phyloP scores from a whole-genome alignment of 2,113 vertebrate species.

The Sclerurus mexicanus region DNA sequence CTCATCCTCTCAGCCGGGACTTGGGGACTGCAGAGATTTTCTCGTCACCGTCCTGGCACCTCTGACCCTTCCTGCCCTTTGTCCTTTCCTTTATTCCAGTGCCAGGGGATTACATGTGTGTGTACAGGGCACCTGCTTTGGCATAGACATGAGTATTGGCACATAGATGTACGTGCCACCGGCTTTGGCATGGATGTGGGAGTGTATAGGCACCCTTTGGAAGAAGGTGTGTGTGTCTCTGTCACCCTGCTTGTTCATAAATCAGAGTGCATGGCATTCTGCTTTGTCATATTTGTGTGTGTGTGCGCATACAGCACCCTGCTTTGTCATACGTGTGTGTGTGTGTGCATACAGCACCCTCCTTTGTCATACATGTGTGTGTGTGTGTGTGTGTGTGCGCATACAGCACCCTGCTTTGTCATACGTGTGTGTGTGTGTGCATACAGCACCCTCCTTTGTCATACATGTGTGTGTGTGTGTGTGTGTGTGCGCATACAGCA shows the following conservation, averaged over 20 bases:
- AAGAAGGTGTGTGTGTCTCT: no score
- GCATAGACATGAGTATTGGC: no score
- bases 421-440: no score
- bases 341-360: no score
- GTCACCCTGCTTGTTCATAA: neutral
- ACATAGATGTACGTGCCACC: no score
- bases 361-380: no score
- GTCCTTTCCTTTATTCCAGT: rapidly evolving
- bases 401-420: neutral
- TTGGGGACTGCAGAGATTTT: rapidly evolving
- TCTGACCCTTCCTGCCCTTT: neutral
- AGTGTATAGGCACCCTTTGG: no score
- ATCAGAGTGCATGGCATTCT: neutral
- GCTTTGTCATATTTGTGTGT: neutral
- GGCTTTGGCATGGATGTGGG: no score
- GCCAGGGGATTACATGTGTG: neutral
- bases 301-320: no score
- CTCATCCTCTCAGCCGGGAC: no score
- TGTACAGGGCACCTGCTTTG: neutral
- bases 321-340: no score
- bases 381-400: neutral
- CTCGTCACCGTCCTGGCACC: neutral
- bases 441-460: neutral
- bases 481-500: no score
- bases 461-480: neutral